Conservation (phyloP, 30 jellyfish, hydroid and myxozoan species). For the Aurelia sp. region DNA sequence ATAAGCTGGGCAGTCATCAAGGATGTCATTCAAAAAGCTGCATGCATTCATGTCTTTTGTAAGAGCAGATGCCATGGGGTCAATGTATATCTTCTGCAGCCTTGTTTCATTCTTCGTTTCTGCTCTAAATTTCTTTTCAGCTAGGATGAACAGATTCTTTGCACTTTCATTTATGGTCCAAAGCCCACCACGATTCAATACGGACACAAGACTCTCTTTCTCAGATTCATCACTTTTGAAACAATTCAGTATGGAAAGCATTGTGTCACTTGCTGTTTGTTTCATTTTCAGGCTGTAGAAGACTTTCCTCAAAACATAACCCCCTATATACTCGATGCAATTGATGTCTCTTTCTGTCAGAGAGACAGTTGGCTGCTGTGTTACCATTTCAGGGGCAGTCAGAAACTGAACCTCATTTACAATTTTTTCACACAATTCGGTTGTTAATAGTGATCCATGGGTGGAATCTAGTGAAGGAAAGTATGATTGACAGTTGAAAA, state of each 20-base stretch:
- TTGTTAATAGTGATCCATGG: conserved; percentile 29
- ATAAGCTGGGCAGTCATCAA: conserved; percentile 33
- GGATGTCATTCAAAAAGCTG: conserved; percentile 23
- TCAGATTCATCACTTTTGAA: conserved; percentile 26
- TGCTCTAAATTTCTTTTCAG: too few species aligned
- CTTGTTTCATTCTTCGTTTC: too few species aligned
- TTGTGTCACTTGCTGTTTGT: conserved; percentile 34
- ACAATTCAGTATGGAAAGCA: conserved; percentile 31
- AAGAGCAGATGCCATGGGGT: too few species aligned
- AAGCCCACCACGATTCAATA: conserved; percentile 48
- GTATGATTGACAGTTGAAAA: conserved; percentile 33
- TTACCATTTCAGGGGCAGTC: conserved; percentile 15
- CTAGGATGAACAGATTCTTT: too few species aligned
- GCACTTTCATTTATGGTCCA: conserved; percentile 9
- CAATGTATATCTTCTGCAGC: too few species aligned
- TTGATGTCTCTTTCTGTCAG: conserved; percentile 20
- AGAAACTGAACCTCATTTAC: conserved; percentile 37
- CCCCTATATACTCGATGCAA: conserved; percentile 39
- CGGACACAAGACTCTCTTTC: conserved; percentile 30
- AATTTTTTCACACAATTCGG: too few species aligned
- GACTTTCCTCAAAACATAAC: too few species aligned
- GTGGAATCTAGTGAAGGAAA: conserved; percentile 27
- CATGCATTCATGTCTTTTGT: too few species aligned
- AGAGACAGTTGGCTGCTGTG: conserved; percentile 31
- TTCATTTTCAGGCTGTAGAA: conserved; percentile 25